phyloP scores from a whole-genome alignment of 2,888 invertebrate genomes.

The Morpho helenor region DNA sequence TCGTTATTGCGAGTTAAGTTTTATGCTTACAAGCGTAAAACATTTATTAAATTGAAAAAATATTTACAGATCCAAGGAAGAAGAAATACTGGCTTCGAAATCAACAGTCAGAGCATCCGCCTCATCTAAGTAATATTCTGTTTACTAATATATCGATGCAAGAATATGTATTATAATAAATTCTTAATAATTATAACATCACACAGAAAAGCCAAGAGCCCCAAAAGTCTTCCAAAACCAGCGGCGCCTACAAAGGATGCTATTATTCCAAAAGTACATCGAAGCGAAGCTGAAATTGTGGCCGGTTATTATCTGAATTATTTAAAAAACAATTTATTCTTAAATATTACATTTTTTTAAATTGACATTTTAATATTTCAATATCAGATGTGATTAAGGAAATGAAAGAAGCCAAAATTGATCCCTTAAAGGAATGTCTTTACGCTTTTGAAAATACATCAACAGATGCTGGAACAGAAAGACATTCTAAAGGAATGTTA shows the following conservation, averaged over 20 bases:
- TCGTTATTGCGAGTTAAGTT: too few species aligned
- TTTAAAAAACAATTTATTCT: neutral
- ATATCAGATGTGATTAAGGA: conserved; percentile 52
- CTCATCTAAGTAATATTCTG: conserved; percentile 37
- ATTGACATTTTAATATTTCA: neutral
- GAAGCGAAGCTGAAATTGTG: conserved; percentile 60
- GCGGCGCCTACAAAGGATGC: conserved; percentile 31
- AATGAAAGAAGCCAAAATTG: conserved; percentile 47
- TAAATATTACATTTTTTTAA: neutral
- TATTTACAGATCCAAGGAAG: conserved; percentile 43
- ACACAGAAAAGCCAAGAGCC: conserved; percentile 48
- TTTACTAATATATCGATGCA: neutral
- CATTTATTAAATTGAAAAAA: too few species aligned
- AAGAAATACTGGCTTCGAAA: conserved; percentile 43
- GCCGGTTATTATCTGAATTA: conserved; percentile 38
- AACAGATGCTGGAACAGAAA: conserved; percentile 32
- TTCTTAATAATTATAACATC: neutral
- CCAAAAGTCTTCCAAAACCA: conserved; percentile 37
- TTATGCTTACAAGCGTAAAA: too few species aligned
- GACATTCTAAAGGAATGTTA: conserved; percentile 53
- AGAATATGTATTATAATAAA: neutral
- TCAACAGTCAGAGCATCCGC: conserved; percentile 23
- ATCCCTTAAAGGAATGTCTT: conserved; percentile 56
- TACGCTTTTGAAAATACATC: conserved; percentile 35
- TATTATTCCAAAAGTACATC: conserved; percentile 35